Conservation (phyloP, 2,113 vertebrate genomes). For the Calonectris borealis region DNA sequence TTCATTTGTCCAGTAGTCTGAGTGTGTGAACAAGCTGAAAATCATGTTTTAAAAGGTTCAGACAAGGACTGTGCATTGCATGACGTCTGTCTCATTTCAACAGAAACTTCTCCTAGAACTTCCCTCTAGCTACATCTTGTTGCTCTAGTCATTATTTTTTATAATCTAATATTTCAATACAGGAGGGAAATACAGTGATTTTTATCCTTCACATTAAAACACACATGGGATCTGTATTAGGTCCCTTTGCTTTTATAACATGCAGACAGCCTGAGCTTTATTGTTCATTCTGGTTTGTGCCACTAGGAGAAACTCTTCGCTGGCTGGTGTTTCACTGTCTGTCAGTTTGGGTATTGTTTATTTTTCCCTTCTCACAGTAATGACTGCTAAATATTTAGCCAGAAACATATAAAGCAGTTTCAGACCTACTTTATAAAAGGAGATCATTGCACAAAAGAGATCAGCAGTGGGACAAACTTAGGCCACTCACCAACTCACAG, state of each 20-base stretch:
- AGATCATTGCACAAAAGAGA: background rate
- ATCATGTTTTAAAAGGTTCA: constrained; percentile 42
- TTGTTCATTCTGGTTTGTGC: background rate
- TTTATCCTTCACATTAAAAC: constrained; percentile 27
- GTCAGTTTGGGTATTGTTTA: background rate
- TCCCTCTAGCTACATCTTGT: background rate
- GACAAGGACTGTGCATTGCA: constrained; percentile 14
- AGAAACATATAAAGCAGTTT: background rate
- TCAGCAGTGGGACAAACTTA: background rate
- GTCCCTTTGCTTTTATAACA: background rate
- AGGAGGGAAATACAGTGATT: background rate
- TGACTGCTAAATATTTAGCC: background rate
- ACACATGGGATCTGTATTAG: background rate
- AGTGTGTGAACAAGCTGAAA: constrained; percentile 30
- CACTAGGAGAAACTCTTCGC: background rate
- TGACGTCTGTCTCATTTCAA: constrained; percentile 8
- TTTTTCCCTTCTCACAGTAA: background rate
- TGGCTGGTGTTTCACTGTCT: background rate
- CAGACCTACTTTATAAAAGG: background rate
- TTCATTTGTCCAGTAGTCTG: constrained; percentile 35
- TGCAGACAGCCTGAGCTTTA: background rate
- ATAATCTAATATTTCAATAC: constrained; percentile 12
- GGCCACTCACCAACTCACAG: background rate
- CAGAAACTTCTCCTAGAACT: background rate
- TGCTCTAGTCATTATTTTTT: constrained; percentile 52